Conservation (phyloP, 2,113 vertebrate species). For the Amphiprion ocellaris region DNA sequence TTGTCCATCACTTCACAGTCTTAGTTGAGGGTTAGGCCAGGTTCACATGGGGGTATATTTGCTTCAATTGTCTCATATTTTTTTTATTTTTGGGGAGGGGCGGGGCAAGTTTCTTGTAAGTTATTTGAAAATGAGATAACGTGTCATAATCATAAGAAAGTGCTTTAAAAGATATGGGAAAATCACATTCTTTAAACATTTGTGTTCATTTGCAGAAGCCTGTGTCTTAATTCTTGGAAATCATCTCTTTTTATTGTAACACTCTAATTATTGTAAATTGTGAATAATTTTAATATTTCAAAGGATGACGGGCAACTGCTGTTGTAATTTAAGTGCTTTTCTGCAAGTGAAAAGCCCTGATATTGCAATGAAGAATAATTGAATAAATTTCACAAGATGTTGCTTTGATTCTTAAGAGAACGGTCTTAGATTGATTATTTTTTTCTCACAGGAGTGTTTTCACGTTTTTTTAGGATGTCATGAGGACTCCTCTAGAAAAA, state of each 20-base stretch:
- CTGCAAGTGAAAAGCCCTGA: conserved; percentile 87
- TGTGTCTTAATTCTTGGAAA: conserved; percentile 80
- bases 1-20: conserved; percentile 80
- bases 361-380: conserved; percentile 88
- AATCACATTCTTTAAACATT: conserved; percentile 84
- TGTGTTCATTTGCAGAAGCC: conserved; percentile 85
- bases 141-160: conserved; percentile 83
- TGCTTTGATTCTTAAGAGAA: conserved; percentile 84
- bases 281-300: conserved; percentile 95
- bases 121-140: conserved; percentile 80
- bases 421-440: conserved; percentile 83
- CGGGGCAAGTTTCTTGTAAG: conserved; percentile 67
- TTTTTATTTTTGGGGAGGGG: conserved; percentile 15
- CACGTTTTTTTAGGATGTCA: conserved; percentile 25
- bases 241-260: conserved; percentile 89
- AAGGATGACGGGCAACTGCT: conserved; percentile 87
- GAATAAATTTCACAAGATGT: conserved; percentile 92
- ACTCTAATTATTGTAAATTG: conserved; percentile 95
- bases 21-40: conserved; percentile 84
- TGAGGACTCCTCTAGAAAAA: background rate
- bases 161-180: conserved; percentile 86
- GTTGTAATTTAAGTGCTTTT: conserved; percentile 94
- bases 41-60: conserved; percentile 73
- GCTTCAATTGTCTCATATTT: conserved; percentile 68
- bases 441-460: conserved; percentile 49